Evolutionary conservation across 2,888 invertebrate genomes (phyloP).

Genomic region (Cephus pulcher): DNA sequence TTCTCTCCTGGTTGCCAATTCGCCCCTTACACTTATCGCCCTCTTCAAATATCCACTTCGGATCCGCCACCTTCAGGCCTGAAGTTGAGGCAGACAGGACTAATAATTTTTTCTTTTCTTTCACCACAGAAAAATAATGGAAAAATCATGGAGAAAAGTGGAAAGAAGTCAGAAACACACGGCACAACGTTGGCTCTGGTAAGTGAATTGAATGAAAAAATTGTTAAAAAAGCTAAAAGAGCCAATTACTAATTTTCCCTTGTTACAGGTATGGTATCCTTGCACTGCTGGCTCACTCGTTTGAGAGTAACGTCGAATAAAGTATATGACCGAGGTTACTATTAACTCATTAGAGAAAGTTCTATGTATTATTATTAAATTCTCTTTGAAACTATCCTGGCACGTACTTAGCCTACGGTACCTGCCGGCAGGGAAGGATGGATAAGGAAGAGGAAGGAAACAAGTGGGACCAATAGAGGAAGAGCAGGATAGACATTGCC

Average conservation of each 20-base stretch:
- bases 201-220: not conserved
- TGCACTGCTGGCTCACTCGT: not conserved
- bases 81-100: not conserved
- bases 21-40: not conserved
- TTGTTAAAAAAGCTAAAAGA: no score
- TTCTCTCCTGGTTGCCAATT: constrained; percentile 26
- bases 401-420: constrained; percentile 39
- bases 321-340: constrained; percentile 52
- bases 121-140: not conserved
- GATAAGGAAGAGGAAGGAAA: constrained; percentile 36
- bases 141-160: not conserved
- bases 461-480: constrained; percentile 13
- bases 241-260: not conserved
- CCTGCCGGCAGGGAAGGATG: constrained; percentile 33
- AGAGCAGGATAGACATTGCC: constrained; percentile 26
- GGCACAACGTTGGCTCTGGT: no score
- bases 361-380: constrained; percentile 59
- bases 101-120: not conserved
- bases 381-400: constrained; percentile 57
- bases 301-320: constrained; percentile 46
- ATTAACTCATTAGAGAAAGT: constrained; percentile 63
- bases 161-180: no score
- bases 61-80: not conserved
- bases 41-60: not conserved
- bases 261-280: not conserved